Conservation (phyloP, 2,113 vertebrate species). For the Mesembrinibis cayennensis region DNA sequence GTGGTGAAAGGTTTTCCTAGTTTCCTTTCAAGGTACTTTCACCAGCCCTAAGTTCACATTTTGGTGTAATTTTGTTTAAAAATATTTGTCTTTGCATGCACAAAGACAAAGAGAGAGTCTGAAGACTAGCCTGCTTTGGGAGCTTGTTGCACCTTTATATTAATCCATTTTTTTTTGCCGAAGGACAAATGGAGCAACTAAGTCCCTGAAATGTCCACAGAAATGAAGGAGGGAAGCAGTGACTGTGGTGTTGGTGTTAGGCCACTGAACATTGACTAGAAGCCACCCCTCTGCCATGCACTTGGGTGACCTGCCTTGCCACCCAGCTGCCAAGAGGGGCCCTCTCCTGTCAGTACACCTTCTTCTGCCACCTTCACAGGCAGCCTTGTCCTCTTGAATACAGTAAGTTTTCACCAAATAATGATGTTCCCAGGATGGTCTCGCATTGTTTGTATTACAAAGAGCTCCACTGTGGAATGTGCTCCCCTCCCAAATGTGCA, state of each 20-base stretch:
- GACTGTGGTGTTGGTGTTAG: not conserved
- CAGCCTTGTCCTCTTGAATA: not conserved
- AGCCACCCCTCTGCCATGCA: not conserved
- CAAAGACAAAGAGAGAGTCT: not conserved
- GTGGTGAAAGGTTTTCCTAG: not conserved
- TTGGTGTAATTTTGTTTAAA: not conserved
- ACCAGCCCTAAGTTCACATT: not conserved
- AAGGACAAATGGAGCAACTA: not conserved
- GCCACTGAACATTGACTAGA: not conserved
- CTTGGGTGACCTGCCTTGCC: not conserved
- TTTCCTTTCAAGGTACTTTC: not conserved
- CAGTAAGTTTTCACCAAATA: not conserved
- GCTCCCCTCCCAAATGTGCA: not conserved
- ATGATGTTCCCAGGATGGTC: not conserved
- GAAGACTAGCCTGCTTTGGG: not conserved
- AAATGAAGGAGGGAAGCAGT: not conserved
- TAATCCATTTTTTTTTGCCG: not conserved
- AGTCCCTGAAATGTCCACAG: not conserved
- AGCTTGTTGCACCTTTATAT: not conserved
- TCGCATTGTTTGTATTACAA: slow-evolving; percentile 17
- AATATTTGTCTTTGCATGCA: not conserved
- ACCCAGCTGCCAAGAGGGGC: not conserved
- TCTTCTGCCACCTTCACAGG: not conserved
- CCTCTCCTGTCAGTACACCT: not conserved
- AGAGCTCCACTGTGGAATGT: slow-evolving; percentile 18